Evolutionary conservation across 1,140 invertebrate genomes (phyloP), one percentile per base, ranked within the genome.

Genomic region (Zaprionus davidi): DNA sequence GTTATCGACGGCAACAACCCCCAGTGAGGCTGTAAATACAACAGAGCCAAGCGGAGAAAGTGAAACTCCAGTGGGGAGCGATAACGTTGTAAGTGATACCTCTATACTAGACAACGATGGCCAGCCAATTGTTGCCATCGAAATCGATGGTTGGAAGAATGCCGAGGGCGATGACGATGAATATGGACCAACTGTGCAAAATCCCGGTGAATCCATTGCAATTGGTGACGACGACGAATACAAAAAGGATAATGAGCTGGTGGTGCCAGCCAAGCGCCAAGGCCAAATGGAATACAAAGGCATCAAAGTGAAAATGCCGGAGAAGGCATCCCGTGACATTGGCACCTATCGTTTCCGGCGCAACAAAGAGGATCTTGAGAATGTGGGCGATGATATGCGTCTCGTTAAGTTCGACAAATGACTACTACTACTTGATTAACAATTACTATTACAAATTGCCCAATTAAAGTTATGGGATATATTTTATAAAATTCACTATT

Each of bases 311-410:
- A 83, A 67, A 22, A 28, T 87, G n/a, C 84, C 84, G 0, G 69
- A 78, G 11, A 38, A 55, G 3, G 78, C 78, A 0, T 59, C 49
- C 64, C 63, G 78, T 38, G 78, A 87, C 51, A 26, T 88, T 24
- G 83, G 83, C 46, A 87, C 83, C 3, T 87, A 87, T 81, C 84
- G 83, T 6, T 87, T 87, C n/a, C 81, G 83, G 2, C 84, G 83
- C 28, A 81, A 84, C 44, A n/a, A 58, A 5, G 53, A 57, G 26
- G 83, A 87, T n/a, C 7, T 78, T 1, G 20, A 81, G 38, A 74
- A 41, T 0, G 70, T 87, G 9, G 84, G 58, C 4, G 83, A 87
- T 26, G 83, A 87, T 34, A 87, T 70, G 28, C 83, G 83, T n/a
- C 38, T 87, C 1, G 77, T 58, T 2, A 83, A 75, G 22, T 87